phyloP scores from a whole-genome alignment of 2,888 invertebrate species.

The Actias luna region DNA sequence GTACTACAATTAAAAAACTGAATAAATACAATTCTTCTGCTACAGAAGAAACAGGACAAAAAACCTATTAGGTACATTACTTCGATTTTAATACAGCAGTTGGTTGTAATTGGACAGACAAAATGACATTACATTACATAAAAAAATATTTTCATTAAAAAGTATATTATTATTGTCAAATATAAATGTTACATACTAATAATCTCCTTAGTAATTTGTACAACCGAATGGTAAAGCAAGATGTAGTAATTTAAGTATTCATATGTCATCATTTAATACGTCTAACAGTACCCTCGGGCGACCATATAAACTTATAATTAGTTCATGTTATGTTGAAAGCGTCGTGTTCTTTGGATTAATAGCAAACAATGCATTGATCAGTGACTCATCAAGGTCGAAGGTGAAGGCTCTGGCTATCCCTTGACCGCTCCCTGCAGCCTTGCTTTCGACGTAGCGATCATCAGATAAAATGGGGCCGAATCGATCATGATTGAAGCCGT shows the following conservation, averaged over 20 bases:
- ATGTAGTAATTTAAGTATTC: slow-evolving; percentile 6
- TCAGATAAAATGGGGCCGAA: slow-evolving; percentile 55
- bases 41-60: background rate
- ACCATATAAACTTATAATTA: slow-evolving; percentile 63
- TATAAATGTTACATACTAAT: background rate
- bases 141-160: no score
- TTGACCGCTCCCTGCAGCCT: slow-evolving; percentile 74
- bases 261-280: slow-evolving; percentile 8
- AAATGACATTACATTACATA: background rate
- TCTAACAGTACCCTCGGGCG: slow-evolving; percentile 32
- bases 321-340: slow-evolving; percentile 56
- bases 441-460: slow-evolving; percentile 69
- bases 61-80: background rate
- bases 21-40: no score
- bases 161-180: background rate
- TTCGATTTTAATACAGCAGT: background rate
- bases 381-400: slow-evolving; percentile 68
- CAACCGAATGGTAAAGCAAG: background rate
- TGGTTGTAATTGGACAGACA: background rate
- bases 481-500: slow-evolving; percentile 45
- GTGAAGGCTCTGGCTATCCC: slow-evolving; percentile 70
- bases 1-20: no score
- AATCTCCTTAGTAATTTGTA: background rate
- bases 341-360: slow-evolving; percentile 57
- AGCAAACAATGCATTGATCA: slow-evolving; percentile 60